phyloP scores from a whole-genome alignment of 2,888 invertebrate genomes.

The Neocrepidodera transversa region DNA sequence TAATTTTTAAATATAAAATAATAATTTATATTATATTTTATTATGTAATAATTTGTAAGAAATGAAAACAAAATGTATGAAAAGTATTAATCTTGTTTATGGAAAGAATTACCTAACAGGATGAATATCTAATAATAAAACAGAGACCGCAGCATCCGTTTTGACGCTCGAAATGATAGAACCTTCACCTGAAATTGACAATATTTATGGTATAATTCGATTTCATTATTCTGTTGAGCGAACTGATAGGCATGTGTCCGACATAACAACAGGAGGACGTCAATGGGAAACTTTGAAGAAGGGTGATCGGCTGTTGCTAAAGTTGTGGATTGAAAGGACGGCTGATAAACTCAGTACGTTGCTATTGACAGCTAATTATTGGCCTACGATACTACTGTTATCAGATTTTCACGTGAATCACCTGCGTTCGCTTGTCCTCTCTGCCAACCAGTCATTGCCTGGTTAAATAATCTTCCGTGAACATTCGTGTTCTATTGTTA shows the following conservation, averaged over 20 bases:
- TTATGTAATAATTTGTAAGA: too few species aligned
- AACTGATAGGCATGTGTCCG: slow-evolving; percentile 46
- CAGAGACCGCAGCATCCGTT: slow-evolving; percentile 24
- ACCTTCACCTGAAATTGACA: slow-evolving; percentile 45
- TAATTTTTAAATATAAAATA: too few species aligned
- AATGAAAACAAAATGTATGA: too few species aligned
- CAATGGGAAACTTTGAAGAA: slow-evolving; percentile 42
- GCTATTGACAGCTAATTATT: slow-evolving; percentile 56
- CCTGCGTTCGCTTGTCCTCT: slow-evolving; percentile 30
- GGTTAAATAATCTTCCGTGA: slow-evolving; percentile 15
- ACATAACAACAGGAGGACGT: slow-evolving; percentile 32
- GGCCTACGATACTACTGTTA: slow-evolving; percentile 50
- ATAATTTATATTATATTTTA: too few species aligned
- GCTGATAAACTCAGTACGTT: slow-evolving; percentile 44
- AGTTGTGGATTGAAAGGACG: slow-evolving; percentile 37
- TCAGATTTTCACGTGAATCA: slow-evolving; percentile 50
- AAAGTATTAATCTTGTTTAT: too few species aligned
- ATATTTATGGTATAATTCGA: slow-evolving; percentile 45
- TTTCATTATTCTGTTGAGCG: slow-evolving; percentile 43
- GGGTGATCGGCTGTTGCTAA: slow-evolving; percentile 35
- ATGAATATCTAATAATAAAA: neutral
- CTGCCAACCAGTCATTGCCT: neutral
- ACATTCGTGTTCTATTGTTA: slow-evolving; percentile 16
- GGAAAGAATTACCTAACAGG: neutral
- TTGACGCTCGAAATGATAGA: slow-evolving; percentile 30